Evolutionary conservation across 2,113 vertebrate species (phyloP).

Genomic region (Poeciliopsis prolifica): DNA sequence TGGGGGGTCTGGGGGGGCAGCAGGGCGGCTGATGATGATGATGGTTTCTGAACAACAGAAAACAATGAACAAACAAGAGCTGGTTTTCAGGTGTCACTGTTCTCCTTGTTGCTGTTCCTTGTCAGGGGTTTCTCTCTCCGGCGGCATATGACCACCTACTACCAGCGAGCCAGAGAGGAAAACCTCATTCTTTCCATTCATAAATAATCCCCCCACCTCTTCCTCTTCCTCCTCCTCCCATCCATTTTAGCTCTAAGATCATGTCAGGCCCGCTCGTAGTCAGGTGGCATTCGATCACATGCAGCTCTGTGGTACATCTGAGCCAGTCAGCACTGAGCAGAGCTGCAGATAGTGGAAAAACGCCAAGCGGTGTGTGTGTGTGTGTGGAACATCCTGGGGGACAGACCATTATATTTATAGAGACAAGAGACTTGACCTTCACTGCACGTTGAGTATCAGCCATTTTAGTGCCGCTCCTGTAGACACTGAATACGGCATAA

Average conservation of each 20-base stretch:
- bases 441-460: conserved; percentile 74
- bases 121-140: conserved; percentile 12
- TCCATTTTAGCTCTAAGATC: conserved; percentile 50
- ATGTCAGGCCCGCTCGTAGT: conserved; percentile 54
- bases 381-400: conserved; percentile 70
- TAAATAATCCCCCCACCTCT: conserved; percentile 33
- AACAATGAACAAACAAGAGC: too few relatives aligned
- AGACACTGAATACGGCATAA: conserved; percentile 66
- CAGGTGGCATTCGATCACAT: conserved; percentile 63
- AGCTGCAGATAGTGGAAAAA: conserved; percentile 61
- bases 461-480: conserved; percentile 71
- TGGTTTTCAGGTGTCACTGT: too few relatives aligned
- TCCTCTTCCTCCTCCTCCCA: conserved; percentile 13
- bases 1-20: neutral
- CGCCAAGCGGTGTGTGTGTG: conserved; percentile 59
- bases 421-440: conserved; percentile 75
- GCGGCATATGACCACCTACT: conserved; percentile 37
- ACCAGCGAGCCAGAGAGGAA: conserved; percentile 51
- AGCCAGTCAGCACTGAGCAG: conserved; percentile 62
- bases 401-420: conserved; percentile 77
- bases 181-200: conserved; percentile 73
- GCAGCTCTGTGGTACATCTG: conserved; percentile 60
- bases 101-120: neutral
- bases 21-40: neutral
- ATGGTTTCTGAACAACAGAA: conserved; percentile 20